phyloP scores from a whole-genome alignment of 2,888 invertebrate species.

The Rhorus exstirpatorius region DNA sequence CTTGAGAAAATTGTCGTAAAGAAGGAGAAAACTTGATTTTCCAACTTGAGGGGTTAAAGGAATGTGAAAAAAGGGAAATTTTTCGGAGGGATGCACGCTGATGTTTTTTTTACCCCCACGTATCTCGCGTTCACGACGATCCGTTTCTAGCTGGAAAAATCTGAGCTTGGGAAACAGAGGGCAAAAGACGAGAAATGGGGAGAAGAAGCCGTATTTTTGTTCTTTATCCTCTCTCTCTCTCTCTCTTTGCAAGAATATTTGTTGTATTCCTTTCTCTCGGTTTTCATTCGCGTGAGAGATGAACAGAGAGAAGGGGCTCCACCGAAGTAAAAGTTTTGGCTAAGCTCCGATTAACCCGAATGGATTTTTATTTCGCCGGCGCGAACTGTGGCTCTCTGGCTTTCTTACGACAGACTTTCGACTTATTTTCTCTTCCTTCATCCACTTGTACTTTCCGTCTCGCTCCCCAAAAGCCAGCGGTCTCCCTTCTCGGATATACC shows the following conservation, averaged over 20 bases:
- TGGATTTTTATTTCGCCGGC: slow-evolving; percentile 71
- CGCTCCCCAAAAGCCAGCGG: slow-evolving; percentile 33
- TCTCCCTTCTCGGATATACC: slow-evolving; percentile 25
- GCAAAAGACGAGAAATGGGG: slow-evolving; percentile 12
- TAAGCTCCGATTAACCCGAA: slow-evolving; percentile 77
- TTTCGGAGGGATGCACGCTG: neutral
- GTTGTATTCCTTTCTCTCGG: slow-evolving; percentile 27
- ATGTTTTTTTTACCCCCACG: slow-evolving; percentile 42
- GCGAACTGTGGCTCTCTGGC: slow-evolving; percentile 50
- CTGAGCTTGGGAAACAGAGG: slow-evolving; percentile 10
- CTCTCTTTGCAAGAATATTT: slow-evolving; percentile 8
- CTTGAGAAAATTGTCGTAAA: slow-evolving; percentile 12
- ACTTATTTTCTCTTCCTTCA: slow-evolving; percentile 48
- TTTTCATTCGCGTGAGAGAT: slow-evolving; percentile 7
- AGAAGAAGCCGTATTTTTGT: slow-evolving; percentile 30
- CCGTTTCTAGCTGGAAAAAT: slow-evolving; percentile 46
- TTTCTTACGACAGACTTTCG: slow-evolving; percentile 44
- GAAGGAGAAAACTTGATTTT: slow-evolving; percentile 34
- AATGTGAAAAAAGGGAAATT: neutral
- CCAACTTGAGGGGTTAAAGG: neutral
- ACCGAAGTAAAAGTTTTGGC: slow-evolving; percentile 58
- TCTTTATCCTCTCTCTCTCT: slow-evolving; percentile 38
- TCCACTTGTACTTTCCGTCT: slow-evolving; percentile 31
- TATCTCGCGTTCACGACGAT: slow-evolving; percentile 37
- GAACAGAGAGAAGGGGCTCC: slow-evolving; percentile 16